These are phyloP conservation scores for Sinodicranocentrus sp. DNA, from an alignment of 2,888 invertebrate species.

Conservation along the genomic window DNA sequence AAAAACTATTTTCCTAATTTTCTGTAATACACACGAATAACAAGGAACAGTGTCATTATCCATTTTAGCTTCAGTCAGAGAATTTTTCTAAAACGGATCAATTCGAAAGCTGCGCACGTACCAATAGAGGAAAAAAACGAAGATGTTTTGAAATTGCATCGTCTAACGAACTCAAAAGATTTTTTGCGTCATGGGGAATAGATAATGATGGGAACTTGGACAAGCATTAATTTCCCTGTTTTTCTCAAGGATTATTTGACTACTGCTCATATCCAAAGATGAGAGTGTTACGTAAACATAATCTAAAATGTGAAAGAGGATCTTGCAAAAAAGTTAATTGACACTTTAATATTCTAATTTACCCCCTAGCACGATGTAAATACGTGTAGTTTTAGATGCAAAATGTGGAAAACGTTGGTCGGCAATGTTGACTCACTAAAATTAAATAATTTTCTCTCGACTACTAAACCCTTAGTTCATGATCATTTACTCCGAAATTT, in stretches of 20 bases:
- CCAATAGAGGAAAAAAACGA: constrained; percentile 18
- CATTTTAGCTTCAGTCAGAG: not conserved
- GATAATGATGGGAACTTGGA: constrained; percentile 50
- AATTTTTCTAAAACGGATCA: constrained; percentile 14
- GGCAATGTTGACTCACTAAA: not conserved
- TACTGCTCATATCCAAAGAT: too few species aligned
- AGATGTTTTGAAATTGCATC: not conserved
- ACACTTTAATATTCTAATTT: constrained; percentile 48
- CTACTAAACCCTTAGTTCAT: constrained; percentile 1
- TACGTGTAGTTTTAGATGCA: not conserved
- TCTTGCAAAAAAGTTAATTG: not conserved
- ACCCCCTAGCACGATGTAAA: constrained; percentile 24
- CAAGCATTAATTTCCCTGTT: constrained; percentile 42
- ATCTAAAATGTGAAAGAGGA: not conserved
- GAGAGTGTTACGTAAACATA: constrained; percentile 6
- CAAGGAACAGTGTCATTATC: constrained; percentile 14
- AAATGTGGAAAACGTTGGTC: not conserved
- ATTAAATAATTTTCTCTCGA: not conserved
- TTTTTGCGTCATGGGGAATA: not conserved
- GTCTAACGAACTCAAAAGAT: constrained; percentile 15
- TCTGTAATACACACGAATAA: constrained; percentile 19
- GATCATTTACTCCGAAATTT: not conserved
- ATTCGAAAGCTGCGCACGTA: constrained; percentile 34
- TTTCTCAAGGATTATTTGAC: constrained; percentile 9
- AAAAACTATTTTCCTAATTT: constrained; percentile 27